Conservation (phyloP, 2,797 vertebrate genomes). For the Huso huso region DNA sequence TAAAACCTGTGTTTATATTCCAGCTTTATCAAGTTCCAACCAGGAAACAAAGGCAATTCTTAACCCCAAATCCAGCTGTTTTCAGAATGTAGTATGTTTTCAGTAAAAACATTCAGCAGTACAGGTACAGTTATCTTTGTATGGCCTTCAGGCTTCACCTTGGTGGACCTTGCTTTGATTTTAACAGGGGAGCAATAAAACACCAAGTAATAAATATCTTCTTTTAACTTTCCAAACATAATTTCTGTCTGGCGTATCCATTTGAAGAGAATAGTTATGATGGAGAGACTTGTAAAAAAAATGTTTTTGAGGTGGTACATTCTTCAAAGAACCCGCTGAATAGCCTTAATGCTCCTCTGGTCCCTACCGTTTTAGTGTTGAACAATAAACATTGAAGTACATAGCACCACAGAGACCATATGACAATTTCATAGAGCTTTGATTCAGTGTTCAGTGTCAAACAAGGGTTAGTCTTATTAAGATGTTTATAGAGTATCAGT, state of each 20-base stretch:
- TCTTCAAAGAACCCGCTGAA: slow-evolving; percentile 26
- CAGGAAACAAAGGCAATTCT: slow-evolving; percentile 41
- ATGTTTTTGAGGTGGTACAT: slow-evolving; percentile 13
- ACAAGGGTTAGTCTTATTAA: too few species aligned
- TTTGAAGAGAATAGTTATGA: slow-evolving; percentile 24
- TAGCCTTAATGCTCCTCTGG: slow-evolving; percentile 10
- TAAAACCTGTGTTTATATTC: slow-evolving; percentile 28
- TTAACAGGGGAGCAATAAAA: slow-evolving; percentile 27
- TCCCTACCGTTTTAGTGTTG: too few species aligned
- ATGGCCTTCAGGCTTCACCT: slow-evolving; percentile 15
- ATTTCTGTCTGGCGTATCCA: slow-evolving; percentile 28
- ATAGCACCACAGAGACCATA: background rate
- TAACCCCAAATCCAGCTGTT: slow-evolving; percentile 20
- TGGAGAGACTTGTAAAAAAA: slow-evolving; percentile 20
- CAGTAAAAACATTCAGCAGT: slow-evolving; percentile 39
- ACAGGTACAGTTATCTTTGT: slow-evolving; percentile 37
- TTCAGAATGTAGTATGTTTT: slow-evolving; percentile 39
- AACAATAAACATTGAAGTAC: background rate
- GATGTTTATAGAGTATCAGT: too few species aligned
- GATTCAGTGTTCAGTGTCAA: too few species aligned
- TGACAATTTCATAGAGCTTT: background rate
- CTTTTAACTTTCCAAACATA: slow-evolving; percentile 23
- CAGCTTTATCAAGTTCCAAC: slow-evolving; percentile 31
- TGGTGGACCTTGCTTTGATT: slow-evolving; percentile 22
- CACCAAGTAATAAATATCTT: slow-evolving; percentile 29